Evolutionary conservation across 2,888 invertebrate species (phyloP).

Genomic region (Cerceris ruficornis): DNA sequence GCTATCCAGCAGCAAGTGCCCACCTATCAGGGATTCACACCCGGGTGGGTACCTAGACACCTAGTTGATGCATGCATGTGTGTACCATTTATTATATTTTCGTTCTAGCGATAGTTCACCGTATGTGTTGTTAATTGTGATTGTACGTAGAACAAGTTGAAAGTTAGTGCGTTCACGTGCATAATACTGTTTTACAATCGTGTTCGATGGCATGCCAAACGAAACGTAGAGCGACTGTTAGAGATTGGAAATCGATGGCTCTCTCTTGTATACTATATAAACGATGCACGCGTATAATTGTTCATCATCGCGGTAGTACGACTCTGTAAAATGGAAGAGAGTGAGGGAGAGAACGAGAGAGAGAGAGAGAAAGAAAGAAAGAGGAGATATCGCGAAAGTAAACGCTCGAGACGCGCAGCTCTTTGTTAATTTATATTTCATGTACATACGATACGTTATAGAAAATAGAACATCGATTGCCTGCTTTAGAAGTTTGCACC

Average conservation of each 20-base stretch:
- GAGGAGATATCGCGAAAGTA: too few species aligned
- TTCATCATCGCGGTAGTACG: too few species aligned
- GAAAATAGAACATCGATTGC: constrained; percentile 7
- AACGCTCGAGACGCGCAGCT: neutral
- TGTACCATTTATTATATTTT: constrained; percentile 78
- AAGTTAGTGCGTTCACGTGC: constrained; percentile 28
- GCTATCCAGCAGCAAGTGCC: constrained; percentile 81
- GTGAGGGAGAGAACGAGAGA: too few species aligned
- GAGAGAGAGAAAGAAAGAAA: too few species aligned
- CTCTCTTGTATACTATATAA: too few species aligned
- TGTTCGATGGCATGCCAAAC: constrained; percentile 18
- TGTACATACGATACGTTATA: neutral
- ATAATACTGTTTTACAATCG: constrained; percentile 33
- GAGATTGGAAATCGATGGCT: too few species aligned
- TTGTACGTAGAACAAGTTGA: constrained; percentile 25
- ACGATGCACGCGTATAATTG: too few species aligned
- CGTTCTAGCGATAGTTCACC: constrained; percentile 54
- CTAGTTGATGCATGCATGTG: constrained; percentile 81
- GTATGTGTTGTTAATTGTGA: constrained; percentile 45
- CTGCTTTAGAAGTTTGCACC: neutral
- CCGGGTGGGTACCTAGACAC: constrained; percentile 82
- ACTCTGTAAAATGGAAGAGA: too few species aligned
- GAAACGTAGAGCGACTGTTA: too few species aligned
- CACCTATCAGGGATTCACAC: constrained; percentile 82
- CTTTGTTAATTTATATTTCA: neutral